Evolutionary conservation across 2,113 vertebrate species (phyloP), one percentile per base, ranked within the genome.

Genomic region (Spheniscus mendiculus): DNA sequence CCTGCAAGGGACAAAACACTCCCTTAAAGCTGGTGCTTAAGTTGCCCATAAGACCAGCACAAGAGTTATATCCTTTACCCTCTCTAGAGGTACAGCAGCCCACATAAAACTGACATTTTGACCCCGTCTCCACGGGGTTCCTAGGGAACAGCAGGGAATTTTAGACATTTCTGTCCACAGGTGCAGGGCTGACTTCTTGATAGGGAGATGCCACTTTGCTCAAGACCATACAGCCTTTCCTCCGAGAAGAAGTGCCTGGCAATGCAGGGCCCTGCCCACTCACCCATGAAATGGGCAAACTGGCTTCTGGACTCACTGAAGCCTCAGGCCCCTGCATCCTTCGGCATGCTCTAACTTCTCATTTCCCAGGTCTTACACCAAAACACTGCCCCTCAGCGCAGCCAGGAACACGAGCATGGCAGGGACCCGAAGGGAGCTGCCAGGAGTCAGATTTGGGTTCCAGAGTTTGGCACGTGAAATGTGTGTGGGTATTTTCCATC

Each of bases 221-320:
- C n/a, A 53, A 73, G 90, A 66, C 11, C 32, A 17, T 36, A 2
- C 16, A 1, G 4, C 10, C 23, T 65, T 65, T 86, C 65, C 38
- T 71, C 38, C 5, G 7, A 49, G n/a, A 19, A 6, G 4, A 47
- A 53, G 6, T 12, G 22, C 9, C 38, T 79, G 78, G n/a, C 38
- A 47, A 42, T 1, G 7, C 0, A 0, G 38, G 7, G 13, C 0
- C 1, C 56, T 85, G 29, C 10, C 15, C 0, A 0, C 15, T 93
- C n/a, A 88, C 40, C 16, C 58, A 56, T 0, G 0, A 52, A 93
- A 88, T 17, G 22, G 22, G 12, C 4, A 53, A 38, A 72, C 18
- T 38, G n/a, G 18, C 62, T 83, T 58, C 73, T 63, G 65, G 16
- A 38, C 47, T 66, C 34, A 59, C 27, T 0, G 0, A 10, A 26